Evolutionary conservation across 2,888 invertebrate genomes (phyloP).

Genomic region (Troilus luridus): DNA sequence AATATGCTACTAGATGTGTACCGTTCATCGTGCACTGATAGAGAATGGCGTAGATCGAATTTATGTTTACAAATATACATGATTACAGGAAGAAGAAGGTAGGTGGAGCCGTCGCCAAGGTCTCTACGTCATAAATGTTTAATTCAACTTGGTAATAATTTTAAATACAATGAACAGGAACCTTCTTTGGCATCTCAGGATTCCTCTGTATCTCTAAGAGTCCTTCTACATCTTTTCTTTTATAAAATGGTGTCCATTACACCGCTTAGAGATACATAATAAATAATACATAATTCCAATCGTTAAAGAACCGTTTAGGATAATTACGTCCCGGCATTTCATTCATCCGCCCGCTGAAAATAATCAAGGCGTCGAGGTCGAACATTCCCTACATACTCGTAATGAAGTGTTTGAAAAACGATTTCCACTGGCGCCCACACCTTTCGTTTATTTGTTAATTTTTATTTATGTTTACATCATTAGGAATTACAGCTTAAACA

Average conservation of each 20-base stretch:
- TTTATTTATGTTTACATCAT: background rate
- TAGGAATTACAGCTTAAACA: too few species aligned
- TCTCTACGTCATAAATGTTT: background rate
- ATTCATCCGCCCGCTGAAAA: background rate
- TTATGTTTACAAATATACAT: conserved; percentile 11
- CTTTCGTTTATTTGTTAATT: background rate
- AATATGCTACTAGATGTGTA: background rate
- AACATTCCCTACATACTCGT: background rate
- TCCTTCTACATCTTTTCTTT: background rate
- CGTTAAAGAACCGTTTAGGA: background rate
- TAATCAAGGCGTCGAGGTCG: background rate
- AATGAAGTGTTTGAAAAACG: background rate
- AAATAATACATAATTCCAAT: background rate
- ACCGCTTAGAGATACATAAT: background rate
- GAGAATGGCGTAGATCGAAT: background rate
- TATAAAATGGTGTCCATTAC: background rate
- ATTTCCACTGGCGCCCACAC: background rate
- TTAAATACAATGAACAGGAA: conserved; percentile 26
- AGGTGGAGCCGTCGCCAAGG: background rate
- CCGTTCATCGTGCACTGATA: background rate
- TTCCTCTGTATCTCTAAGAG: background rate
- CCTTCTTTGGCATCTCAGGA: background rate
- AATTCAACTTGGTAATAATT: background rate
- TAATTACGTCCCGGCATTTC: background rate
- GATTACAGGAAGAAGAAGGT: background rate